Evolutionary conservation across 2,888 invertebrate genomes (phyloP), one percentile per base, ranked within the genome.

Genomic region (Drosophila barbarae): DNA sequence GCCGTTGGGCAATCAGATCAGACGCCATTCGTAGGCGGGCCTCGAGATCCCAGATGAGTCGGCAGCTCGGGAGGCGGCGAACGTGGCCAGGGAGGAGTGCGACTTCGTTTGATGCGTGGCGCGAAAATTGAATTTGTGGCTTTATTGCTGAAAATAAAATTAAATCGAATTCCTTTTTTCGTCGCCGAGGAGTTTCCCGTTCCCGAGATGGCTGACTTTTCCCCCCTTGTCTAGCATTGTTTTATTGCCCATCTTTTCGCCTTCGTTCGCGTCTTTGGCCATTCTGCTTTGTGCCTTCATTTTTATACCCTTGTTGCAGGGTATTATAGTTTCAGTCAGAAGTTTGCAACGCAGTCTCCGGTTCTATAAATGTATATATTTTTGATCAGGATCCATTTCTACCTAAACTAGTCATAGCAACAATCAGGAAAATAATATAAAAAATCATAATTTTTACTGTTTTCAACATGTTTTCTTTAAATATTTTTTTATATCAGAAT

Each of bases 111-210:
- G 54, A 51, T 69, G 69, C 69, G 69, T 68, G 76, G 74, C 72
- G 71, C 68, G 79, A 80, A 86, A 82, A 86, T 86, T 86, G 84
- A 86, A 85, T 86, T 75, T 84, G 82, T 75, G 84, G 75, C 82
- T 79, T 86, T 85, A 85, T 85, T 87, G 85, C 82, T 79, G 74
- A 77, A 85, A 87, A 86, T 86, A 85, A 87, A 86, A 86, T 86
- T 86, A 85, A 86, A 86, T 86, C 74, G 82, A 84, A 73, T 80
- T 81, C 76, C 52, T 47, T 56, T 56, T 21, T 18, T 46, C 46
- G 60, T 35, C n/a, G 35, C 15, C n/a, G 15, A 1, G 53, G 21
- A 15, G 41, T 21, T 21, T 1, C 28, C 6, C 9, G 9, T 1
- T 26, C 9, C 23, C 9, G 51, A n/a, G 5, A n/a, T 15, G 30